phyloP scores from a whole-genome alignment of 2,113 vertebrate species.

The Lampris incognitus region DNA sequence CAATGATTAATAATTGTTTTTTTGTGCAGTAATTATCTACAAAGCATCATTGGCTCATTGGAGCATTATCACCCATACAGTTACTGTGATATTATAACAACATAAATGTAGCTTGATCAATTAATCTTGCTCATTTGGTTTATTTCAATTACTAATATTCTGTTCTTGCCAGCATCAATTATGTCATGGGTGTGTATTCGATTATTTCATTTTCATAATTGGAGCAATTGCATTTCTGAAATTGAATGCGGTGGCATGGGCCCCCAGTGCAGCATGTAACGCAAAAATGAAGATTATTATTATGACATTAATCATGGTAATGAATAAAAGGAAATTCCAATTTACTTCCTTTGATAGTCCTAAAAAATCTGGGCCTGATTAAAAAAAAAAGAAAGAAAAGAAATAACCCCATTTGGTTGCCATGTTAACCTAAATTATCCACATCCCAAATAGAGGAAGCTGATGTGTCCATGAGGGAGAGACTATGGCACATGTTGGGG shows the following conservation, averaged over 20 bases:
- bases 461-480: conserved; percentile 40
- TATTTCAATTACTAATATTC: conserved; percentile 42
- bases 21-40: neutral
- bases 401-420: conserved; percentile 71
- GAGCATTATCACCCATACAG: neutral
- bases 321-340: conserved; percentile 73
- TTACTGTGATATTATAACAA: conserved; percentile 4
- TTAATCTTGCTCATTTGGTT: conserved; percentile 7
- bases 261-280: conserved; percentile 35
- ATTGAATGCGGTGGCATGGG: conserved; percentile 10
- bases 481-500: conserved; percentile 6
- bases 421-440: conserved; percentile 59
- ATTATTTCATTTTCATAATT: conserved; percentile 33
- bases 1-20: too few species aligned
- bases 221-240: conserved; percentile 37
- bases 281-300: conserved; percentile 49
- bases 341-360: conserved; percentile 72
- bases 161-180: conserved; percentile 37
- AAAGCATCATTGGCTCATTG: neutral
- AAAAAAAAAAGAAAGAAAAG: conserved; percentile 23
- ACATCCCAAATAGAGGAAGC: conserved; percentile 51
- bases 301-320: conserved; percentile 66
- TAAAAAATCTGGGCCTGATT: conserved; percentile 70
- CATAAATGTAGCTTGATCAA: conserved; percentile 33
- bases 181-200: conserved; percentile 38